These are phyloP conservation scores for Asarcornis scutulata DNA, from an alignment of 2,113 vertebrate genomes.

Conservation along the genomic window DNA sequence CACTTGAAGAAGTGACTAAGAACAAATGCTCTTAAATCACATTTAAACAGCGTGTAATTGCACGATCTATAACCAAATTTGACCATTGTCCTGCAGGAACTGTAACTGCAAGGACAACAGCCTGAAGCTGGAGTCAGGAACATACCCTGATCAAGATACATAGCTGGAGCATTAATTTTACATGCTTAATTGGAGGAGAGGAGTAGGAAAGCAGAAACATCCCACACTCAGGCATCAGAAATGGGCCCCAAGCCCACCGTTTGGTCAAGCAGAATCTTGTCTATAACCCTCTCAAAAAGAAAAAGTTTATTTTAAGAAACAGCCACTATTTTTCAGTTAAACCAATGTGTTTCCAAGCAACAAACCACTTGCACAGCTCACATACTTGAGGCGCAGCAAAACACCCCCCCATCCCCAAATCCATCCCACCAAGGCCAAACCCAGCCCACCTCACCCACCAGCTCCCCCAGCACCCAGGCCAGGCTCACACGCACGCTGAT, in stretches of 20 bases:
- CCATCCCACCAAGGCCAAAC: not conserved
- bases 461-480: no score
- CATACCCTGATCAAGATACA: accelerated
- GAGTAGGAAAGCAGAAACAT: not conserved
- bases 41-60: not conserved
- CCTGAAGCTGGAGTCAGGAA: not conserved
- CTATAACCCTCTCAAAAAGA: not conserved
- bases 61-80: not conserved
- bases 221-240: not conserved
- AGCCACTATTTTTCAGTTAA: not conserved
- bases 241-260: not conserved
- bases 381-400: accelerated
- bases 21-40: accelerated
- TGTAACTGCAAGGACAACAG: not conserved
- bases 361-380: not conserved
- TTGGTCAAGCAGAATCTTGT: not conserved
- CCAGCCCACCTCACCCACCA: accelerated
- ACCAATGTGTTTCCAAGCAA: not conserved
- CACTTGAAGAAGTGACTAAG: not conserved
- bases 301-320: not conserved
- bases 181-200: not conserved
- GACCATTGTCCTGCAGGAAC: not conserved
- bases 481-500: not conserved
- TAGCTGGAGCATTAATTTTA: not conserved
- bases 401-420: accelerated